phyloP scores from a whole-genome alignment of 2,113 vertebrate genomes.

The Colistium nudipinnis region DNA sequence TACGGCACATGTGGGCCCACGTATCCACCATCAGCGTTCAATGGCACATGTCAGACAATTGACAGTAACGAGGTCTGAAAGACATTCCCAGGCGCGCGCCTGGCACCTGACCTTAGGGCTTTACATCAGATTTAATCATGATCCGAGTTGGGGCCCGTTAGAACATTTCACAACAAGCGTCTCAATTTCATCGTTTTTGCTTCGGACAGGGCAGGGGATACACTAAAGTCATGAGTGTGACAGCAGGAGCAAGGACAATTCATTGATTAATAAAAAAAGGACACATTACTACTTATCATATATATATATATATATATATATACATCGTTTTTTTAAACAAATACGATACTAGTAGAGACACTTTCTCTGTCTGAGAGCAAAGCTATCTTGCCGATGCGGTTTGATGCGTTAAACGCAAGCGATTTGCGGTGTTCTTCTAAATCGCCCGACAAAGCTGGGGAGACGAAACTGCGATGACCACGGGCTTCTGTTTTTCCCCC shows the following conservation, averaged over 20 bases:
- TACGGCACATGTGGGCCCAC: slow-evolving; percentile 19
- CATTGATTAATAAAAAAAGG: too few species aligned
- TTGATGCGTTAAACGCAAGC: too few species aligned
- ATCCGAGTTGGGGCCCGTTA: slow-evolving; percentile 11
- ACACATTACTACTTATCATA: too few species aligned
- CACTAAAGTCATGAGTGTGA: neutral
- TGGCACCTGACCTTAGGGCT: slow-evolving; percentile 3
- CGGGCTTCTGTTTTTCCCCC: slow-evolving; percentile 14
- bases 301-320: too few species aligned
- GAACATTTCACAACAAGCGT: slow-evolving; percentile 13
- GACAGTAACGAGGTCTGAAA: slow-evolving; percentile 46
- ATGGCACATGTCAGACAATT: slow-evolving; percentile 44
- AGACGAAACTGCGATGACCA: slow-evolving; percentile 37
- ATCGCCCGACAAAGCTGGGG: too few species aligned
- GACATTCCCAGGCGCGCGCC: slow-evolving; percentile 20
- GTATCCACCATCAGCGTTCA: slow-evolving; percentile 46
- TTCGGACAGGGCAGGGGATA: neutral
- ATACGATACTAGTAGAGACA: too few species aligned
- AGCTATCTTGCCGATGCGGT: too few species aligned
- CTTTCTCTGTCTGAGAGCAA: too few species aligned
- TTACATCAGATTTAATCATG: slow-evolving; percentile 24
- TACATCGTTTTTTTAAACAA: too few species aligned
- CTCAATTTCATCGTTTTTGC: neutral
- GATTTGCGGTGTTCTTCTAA: too few species aligned
- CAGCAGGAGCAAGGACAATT: too few species aligned